Base-by-base conservation (phyloP, 2,888 invertebrate genomes). In the Sisyra terminalis region DNA sequence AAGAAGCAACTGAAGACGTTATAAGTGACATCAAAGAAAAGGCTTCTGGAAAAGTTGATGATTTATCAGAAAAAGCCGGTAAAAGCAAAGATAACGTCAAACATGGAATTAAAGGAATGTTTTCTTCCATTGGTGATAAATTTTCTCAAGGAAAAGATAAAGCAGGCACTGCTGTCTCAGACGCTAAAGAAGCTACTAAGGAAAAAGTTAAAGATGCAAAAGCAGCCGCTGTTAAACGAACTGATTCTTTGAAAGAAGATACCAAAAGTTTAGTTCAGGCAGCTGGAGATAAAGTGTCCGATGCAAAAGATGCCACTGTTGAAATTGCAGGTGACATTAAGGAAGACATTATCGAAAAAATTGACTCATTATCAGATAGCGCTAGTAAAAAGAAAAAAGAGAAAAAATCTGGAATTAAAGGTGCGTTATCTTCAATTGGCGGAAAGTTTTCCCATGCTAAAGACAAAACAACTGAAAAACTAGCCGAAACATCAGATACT, bases 41-140 rank as follows among this genome's bases (percentile, higher is more conserved):
- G 47, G 40, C 45, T 31, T 40, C 44, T 24, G 37, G 46, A 16
- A 16, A 38, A n/a, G 2, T 31, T 2, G 44, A 51, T 3, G 46
- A 45, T 18, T 34, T 40, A 30, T 14, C 34, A 46, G 39, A 45
- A 30, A 13, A 17, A 39, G 32, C 38, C 35, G 30, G 31, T 30
- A 41, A 17, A 32, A 31, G 15, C 16, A 39, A 37, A 17, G 35
- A 45, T 30, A 14, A 44, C 9, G 2, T 41, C 1, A 37, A 30
- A 44, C 39, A 36, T 11, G 39, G 31, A 15, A 14, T 31, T 38
- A 43, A 41, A 18, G 44, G 40, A 29, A 11, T 29, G 17, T 40
- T 11, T 16, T 10, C 2, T 45, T 48, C 53, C 13, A 53, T 53
- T 6, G 53, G 53, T 42, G 52, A 52, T 46, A 54, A 55, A 4